Percentiles rank a stretch among this genome's conserved stretches.
Evolutionary conservation across 1,140 invertebrate genomes (phyloP).

Genomic region (Teleopsis dalmanni): DNA sequence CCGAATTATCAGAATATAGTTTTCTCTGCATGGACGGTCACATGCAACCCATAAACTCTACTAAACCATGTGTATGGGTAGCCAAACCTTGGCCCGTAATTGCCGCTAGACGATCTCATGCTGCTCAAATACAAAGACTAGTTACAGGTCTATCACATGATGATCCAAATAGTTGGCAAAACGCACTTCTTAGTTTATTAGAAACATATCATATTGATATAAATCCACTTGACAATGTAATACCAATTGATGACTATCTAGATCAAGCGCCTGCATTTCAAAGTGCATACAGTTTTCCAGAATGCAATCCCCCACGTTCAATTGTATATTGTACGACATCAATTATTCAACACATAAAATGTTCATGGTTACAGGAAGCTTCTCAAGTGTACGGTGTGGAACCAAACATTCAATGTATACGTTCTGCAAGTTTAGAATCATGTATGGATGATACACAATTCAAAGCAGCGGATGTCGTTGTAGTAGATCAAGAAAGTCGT

Average conservation of each 20-base stretch:
- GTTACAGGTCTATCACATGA: constrained; percentile 43
- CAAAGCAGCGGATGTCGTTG: constrained; percentile 57
- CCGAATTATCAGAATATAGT: constrained; percentile 51
- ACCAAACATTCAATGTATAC: constrained; percentile 62
- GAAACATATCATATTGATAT: constrained; percentile 47
- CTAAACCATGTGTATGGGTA: constrained; percentile 67
- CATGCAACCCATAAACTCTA: constrained; percentile 50
- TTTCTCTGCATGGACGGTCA: constrained; percentile 77
- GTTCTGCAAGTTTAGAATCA: constrained; percentile 45
- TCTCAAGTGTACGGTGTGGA: constrained; percentile 61
- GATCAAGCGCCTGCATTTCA: constrained; percentile 53
- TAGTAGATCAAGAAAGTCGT: constrained; percentile 55
- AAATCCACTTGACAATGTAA: constrained; percentile 45
- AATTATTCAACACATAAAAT: constrained; percentile 61
- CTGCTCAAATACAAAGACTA: constrained; percentile 50
- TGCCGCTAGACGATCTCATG: constrained; percentile 51
- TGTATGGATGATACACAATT: constrained; percentile 60
- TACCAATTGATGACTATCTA: constrained; percentile 53
- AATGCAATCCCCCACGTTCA: constrained; percentile 57
- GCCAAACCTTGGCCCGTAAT: constrained; percentile 65
- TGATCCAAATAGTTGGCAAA: constrained; percentile 46
- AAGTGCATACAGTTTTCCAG: constrained; percentile 55
- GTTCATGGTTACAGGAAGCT: constrained; percentile 63
- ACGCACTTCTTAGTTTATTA: constrained; percentile 49
- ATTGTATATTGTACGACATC: constrained; percentile 58